Conservation (phyloP, 2,113 vertebrate genomes). For the Bagarius yarrelli region DNA sequence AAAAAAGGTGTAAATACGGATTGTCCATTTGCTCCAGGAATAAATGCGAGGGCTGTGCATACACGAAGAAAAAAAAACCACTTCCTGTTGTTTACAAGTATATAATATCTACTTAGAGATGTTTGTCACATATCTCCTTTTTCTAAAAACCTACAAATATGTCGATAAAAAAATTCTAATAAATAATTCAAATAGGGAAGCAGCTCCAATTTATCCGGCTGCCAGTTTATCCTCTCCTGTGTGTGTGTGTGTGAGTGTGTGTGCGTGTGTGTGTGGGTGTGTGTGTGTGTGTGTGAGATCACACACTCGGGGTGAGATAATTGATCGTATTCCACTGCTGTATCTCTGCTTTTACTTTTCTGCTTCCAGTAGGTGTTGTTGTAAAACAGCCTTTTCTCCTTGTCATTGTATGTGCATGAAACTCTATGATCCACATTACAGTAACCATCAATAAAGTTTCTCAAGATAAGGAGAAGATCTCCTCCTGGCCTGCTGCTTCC, state of each 20-base stretch:
- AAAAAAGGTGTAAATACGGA: slow-evolving; percentile 59
- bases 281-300: slow-evolving; percentile 61
- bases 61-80: slow-evolving; percentile 72
- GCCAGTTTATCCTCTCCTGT: slow-evolving; percentile 75
- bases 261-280: slow-evolving; percentile 63
- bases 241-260: slow-evolving; percentile 62
- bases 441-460: slow-evolving; percentile 98
- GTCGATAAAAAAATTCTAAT: slow-evolving; percentile 54
- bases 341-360: slow-evolving; percentile 88
- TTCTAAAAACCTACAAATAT: slow-evolving; percentile 75
- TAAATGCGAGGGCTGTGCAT: slow-evolving; percentile 75
- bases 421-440: slow-evolving; percentile 89
- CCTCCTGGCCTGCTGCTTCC: slow-evolving; percentile 65
- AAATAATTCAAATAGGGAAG: slow-evolving; percentile 51
- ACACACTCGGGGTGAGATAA: slow-evolving; percentile 77
- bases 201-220: slow-evolving; percentile 71
- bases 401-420: slow-evolving; percentile 97
- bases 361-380: slow-evolving; percentile 95
- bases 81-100: slow-evolving; percentile 93
- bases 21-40: slow-evolving; percentile 61
- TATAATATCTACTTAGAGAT: slow-evolving; percentile 85
- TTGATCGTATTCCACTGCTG: slow-evolving; percentile 76
- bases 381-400: slow-evolving; percentile 89
- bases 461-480: slow-evolving; percentile 74
- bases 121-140: slow-evolving; percentile 87